Conservation (phyloP, 64 coral and sea anemone genomes). For the Pocillopora verrucosa region DNA sequence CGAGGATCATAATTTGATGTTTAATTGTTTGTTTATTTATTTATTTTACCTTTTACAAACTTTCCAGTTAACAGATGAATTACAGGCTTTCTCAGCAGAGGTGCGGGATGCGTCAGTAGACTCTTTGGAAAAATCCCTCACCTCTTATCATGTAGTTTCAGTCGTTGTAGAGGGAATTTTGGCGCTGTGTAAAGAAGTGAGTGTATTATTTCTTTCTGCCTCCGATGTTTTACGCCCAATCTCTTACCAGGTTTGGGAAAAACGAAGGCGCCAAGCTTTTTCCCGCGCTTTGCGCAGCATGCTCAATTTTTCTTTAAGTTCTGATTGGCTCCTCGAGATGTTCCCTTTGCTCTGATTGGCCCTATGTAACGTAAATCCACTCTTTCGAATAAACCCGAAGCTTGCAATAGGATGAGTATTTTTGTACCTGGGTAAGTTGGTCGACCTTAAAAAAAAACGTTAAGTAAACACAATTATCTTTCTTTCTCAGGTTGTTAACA, state of each 20-base stretch:
- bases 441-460: not conserved
- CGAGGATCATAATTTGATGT: too few relatives aligned
- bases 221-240: not conserved
- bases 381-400: too few relatives aligned
- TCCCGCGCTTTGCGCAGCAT: too few relatives aligned
- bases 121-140: not conserved
- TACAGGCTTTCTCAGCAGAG: not conserved
- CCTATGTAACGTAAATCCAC: too few relatives aligned
- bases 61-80: not conserved
- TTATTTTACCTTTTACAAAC: too few relatives aligned
- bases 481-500: conserved; percentile 7
- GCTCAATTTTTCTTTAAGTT: too few relatives aligned
- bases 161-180: not conserved
- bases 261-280: too few relatives aligned
- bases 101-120: not conserved
- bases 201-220: not conserved
- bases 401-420: too few relatives aligned
- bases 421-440: not conserved
- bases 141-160: not conserved
- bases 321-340: too few relatives aligned
- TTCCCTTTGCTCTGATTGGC: too few relatives aligned
- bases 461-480: not conserved
- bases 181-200: conserved; percentile 20
- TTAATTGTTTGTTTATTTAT: not conserved
- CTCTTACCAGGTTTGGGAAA: not conserved